Percentiles rank a stretch among this genome's conserved stretches.
Conservation (phyloP, 2,797 vertebrate species). For the Pelodytes ibericus region DNA sequence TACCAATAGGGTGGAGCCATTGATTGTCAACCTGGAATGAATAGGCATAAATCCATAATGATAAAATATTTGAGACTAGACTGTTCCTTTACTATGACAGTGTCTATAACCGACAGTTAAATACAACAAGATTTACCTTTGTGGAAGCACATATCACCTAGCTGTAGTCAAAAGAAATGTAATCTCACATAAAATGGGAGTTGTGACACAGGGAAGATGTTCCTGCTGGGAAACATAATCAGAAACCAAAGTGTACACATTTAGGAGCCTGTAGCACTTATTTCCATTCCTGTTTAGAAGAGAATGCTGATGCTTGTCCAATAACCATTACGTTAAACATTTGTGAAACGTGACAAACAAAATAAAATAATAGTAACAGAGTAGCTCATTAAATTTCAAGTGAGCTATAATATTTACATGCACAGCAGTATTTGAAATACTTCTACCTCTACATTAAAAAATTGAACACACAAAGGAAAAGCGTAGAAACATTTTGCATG, state of each 20-base stretch:
- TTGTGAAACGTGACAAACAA: background rate
- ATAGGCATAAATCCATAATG: too few relatives aligned
- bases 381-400: too few relatives aligned
- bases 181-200: constrained; percentile 9
- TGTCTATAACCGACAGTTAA: background rate
- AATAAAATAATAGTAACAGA: background rate
- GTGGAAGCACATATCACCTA: background rate
- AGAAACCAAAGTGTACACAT: background rate
- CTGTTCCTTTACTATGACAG: too few relatives aligned
- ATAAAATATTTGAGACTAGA: too few relatives aligned
- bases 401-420: too few relatives aligned
- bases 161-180: background rate
- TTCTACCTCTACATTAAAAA: too few relatives aligned
- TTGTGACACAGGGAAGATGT: background rate
- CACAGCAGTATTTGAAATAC: too few relatives aligned
- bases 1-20: too few relatives aligned
- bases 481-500: too few relatives aligned
- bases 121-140: background rate
- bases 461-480: too few relatives aligned
- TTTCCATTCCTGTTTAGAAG: background rate
- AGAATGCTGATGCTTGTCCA: background rate
- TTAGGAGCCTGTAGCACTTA: background rate
- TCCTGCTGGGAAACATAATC: background rate
- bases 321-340: background rate
- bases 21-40: too few relatives aligned